Conservation (phyloP, 1,140 invertebrate genomes). For the Gonioctena quinquepunctata region DNA sequence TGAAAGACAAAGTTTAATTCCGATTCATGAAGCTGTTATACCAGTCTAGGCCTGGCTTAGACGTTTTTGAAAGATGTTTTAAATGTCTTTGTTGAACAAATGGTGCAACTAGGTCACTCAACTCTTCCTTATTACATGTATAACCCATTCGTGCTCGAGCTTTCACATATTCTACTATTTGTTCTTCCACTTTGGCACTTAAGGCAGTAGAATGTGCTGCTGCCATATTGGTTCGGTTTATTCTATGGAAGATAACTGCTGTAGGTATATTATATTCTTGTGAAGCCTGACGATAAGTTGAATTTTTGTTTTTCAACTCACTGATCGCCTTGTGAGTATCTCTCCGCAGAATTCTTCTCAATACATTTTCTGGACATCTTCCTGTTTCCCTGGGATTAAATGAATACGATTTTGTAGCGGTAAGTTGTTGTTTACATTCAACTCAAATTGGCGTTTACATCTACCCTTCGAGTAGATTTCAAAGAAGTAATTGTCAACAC, state of each 20-base stretch:
- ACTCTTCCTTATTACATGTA: slow-evolving; percentile 22
- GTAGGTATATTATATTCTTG: neutral
- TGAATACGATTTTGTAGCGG: neutral
- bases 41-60: neutral
- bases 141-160: slow-evolving; percentile 22
- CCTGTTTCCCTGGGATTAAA: neutral
- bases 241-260: neutral
- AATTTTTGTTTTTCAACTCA: neutral
- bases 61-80: neutral
- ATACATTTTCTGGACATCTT: neutral
- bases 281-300: neutral
- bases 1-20: neutral
- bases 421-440: neutral
- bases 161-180: slow-evolving; percentile 24
- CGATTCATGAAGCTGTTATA: slow-evolving; percentile 5
- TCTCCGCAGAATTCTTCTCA: neutral
- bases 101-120: slow-evolving; percentile 13
- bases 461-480: neutral
- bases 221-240: neutral
- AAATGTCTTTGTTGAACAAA: slow-evolving; percentile 8
- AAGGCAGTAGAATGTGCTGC: neutral
- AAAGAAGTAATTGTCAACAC: neutral
- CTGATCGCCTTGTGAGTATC: neutral
- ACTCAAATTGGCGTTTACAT: neutral
- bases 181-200: slow-evolving; percentile 11